These are phyloP conservation scores for Phalangium opilio DNA, from an alignment of 2,888 invertebrate species.

Conservation along the genomic window DNA sequence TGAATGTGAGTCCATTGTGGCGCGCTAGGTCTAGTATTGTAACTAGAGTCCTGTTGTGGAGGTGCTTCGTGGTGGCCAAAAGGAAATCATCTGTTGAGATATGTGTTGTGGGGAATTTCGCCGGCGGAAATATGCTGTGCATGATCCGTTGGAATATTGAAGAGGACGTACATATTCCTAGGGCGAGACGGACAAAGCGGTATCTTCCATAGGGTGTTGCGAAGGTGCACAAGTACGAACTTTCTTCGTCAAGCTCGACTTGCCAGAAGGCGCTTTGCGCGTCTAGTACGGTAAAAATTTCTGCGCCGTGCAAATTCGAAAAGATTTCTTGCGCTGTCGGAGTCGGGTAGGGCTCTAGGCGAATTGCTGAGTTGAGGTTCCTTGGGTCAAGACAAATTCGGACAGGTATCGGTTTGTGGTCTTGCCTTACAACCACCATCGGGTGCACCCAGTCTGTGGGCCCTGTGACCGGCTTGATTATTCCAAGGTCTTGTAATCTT, in stretches of 20 bases:
- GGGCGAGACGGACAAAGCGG: slow-evolving; percentile 7
- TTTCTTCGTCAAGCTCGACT: slow-evolving; percentile 2
- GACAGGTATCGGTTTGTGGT: slow-evolving; percentile 1
- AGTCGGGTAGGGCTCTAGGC: slow-evolving; percentile 4
- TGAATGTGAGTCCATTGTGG: slow-evolving; percentile 2
- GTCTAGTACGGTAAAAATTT: slow-evolving; percentile 7
- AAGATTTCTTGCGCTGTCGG: slow-evolving; percentile 5
- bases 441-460: slow-evolving; percentile 2
- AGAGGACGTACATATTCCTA: slow-evolving; percentile 7
- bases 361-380: slow-evolving; percentile 5
- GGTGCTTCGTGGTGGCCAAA: not conserved
- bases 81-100: slow-evolving; percentile 2
- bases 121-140: slow-evolving; percentile 1
- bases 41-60: slow-evolving; percentile 2
- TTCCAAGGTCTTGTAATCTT: slow-evolving; percentile 3
- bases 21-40: slow-evolving; percentile 1
- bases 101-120: not conserved
- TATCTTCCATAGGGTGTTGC: slow-evolving; percentile 9
- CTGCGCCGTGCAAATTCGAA: slow-evolving; percentile 1
- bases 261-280: slow-evolving; percentile 7
- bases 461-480: slow-evolving; percentile 2
- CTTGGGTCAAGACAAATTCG: slow-evolving; percentile 9
- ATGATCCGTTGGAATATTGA: slow-evolving; percentile 7
- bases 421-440: slow-evolving; percentile 6
- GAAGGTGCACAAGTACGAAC: slow-evolving; percentile 4